Evolutionary conservation across 2,113 vertebrate species (phyloP), one percentile per base, ranked within the genome.

Genomic region (Nesoenas mayeri): DNA sequence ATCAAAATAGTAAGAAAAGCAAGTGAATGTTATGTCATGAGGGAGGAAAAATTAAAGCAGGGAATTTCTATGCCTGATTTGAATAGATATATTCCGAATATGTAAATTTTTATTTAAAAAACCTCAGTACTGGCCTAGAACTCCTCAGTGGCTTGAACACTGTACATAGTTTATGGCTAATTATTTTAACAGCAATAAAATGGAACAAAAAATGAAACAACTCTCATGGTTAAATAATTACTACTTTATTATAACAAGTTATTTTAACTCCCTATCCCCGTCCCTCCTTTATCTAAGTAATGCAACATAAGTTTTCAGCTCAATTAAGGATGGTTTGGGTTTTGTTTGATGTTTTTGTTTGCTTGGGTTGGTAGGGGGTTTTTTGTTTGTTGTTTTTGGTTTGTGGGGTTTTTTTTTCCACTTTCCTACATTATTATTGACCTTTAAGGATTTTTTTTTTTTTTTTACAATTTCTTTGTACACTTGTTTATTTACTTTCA

Each of bases 1-100:
- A 89, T 95, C 71, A 89, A 85, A 91, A 92, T 56, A 78, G 10
- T 96, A 95, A 80, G 54, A 85, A 71, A 85, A 77, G 64, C 29
- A 96, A 85, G 56, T 89, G 92, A 79, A 29, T 79, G 66, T 64
- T 94, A 70, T 93, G 70, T 73, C 48, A 36, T 47, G 9, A 69
- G 32, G 40, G 70, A 86, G 42, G 51, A 42, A 56, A 71, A 83
- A 80, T 56, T 71, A 72, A 86, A 88, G n/a, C 62, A 65, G n/a
- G 28, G 50, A 73, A 91, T 74, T 88, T 85, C 86, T 80, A 1
- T 93, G 77, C 26, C 56, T 90, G 31, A 36, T 36, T 95, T 88
- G 54, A 90, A 21, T 67, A 79, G 48, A 88, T 72, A 5, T 60
- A 81, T 29, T 84, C 73, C 67, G 42, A 62, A 71, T 54, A 60